Conservation (phyloP, 2,888 invertebrate genomes). For the Barypeithes pellucidus region DNA sequence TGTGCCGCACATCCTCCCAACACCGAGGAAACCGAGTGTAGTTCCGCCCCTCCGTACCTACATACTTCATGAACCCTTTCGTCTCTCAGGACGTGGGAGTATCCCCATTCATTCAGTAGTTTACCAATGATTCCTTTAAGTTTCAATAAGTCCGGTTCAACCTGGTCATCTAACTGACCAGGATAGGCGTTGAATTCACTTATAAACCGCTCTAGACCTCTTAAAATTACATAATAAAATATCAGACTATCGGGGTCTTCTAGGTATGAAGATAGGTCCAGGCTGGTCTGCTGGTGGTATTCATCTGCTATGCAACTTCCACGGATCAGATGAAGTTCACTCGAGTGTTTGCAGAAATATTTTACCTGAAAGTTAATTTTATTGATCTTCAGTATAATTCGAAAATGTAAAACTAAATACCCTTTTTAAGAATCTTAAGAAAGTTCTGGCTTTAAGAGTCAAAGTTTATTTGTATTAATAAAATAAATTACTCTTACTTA, state of each 20-base stretch:
- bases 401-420: too few relatives aligned
- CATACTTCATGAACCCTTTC: slow-evolving; percentile 96
- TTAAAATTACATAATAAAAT: slow-evolving; percentile 90
- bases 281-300: slow-evolving; percentile 77
- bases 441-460: too few relatives aligned
- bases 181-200: slow-evolving; percentile 92
- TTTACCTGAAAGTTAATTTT: slow-evolving; percentile 73
- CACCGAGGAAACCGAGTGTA: slow-evolving; percentile 94
- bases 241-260: slow-evolving; percentile 91
- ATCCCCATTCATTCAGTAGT: slow-evolving; percentile 89
- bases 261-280: slow-evolving; percentile 68
- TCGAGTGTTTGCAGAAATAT: slow-evolving; percentile 91
- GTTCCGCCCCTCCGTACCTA: slow-evolving; percentile 94
- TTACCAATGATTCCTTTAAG: slow-evolving; percentile 82
- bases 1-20: slow-evolving; percentile 94
- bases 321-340: slow-evolving; percentile 84
- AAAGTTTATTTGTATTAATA: too few relatives aligned
- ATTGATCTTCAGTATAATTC: too few relatives aligned
- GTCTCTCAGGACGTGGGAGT: slow-evolving; percentile 83
- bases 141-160: slow-evolving; percentile 92
- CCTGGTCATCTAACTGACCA: slow-evolving; percentile 87
- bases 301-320: slow-evolving; percentile 88
- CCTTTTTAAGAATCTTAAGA: too few relatives aligned
- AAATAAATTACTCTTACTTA: too few relatives aligned
- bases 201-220: slow-evolving; percentile 93